Conservation (phyloP, 2,888 invertebrate genomes). For the Hemithea aestivaria region DNA sequence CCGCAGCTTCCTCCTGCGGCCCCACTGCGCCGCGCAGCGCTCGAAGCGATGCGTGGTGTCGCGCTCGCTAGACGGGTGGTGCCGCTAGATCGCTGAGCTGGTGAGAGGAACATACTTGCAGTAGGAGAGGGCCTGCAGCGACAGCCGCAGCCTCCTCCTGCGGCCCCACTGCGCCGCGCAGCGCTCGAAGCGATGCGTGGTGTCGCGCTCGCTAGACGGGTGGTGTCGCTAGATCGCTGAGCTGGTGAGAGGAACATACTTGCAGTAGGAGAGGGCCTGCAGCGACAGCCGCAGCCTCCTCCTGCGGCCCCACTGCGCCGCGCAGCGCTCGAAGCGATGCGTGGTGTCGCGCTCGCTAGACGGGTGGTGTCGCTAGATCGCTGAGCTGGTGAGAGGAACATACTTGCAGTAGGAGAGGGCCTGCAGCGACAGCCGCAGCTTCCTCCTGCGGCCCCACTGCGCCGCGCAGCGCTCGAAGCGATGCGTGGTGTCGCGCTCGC, state of each 20-base stretch:
- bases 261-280: conserved; percentile 41
- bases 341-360: conserved; percentile 34
- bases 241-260: no score
- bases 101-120: conserved; percentile 37
- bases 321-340: conserved; percentile 49
- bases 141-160: conserved; percentile 30
- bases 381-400: conserved; percentile 39
- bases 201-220: no score
- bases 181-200: no score
- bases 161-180: conserved; percentile 42
- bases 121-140: conserved; percentile 35
- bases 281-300: conserved; percentile 33
- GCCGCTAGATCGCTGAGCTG: no score
- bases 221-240: no score
- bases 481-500: conserved; percentile 34
- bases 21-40: conserved; percentile 42
- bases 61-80: no score
- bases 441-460: conserved; percentile 34
- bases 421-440: conserved; percentile 31
- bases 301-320: conserved; percentile 34
- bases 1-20: conserved; percentile 31
- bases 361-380: conserved; percentile 50
- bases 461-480: conserved; percentile 51
- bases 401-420: conserved; percentile 42
- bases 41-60: no score